phyloP scores from a whole-genome alignment of 2,888 invertebrate species.

The Protodeltote pygarga region DNA sequence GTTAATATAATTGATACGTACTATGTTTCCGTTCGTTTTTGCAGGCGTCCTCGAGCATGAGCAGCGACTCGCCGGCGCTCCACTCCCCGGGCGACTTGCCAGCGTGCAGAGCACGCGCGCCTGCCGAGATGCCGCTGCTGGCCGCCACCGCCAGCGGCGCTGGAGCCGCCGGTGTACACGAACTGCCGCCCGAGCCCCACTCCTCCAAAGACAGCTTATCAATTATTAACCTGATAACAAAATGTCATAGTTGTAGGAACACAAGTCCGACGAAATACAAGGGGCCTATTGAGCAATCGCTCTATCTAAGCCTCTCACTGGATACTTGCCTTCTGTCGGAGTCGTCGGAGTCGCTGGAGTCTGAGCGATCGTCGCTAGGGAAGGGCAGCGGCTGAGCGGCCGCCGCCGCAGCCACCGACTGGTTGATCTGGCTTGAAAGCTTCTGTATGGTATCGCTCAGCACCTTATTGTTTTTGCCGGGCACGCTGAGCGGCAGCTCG shows the following conservation, averaged over 20 bases:
- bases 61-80: constrained; percentile 82
- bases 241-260: too few relatives aligned
- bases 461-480: constrained; percentile 87
- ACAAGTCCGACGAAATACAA: too few relatives aligned
- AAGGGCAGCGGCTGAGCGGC: constrained; percentile 70
- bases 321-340: constrained; percentile 75
- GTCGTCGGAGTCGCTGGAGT: constrained; percentile 82
- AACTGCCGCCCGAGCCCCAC: constrained; percentile 64
- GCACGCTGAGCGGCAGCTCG: constrained; percentile 70
- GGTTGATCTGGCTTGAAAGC: constrained; percentile 84
- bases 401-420: constrained; percentile 70
- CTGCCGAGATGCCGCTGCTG: constrained; percentile 25
- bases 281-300: too few relatives aligned
- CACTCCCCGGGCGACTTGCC: constrained; percentile 83
- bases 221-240: constrained; percentile 74
- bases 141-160: constrained; percentile 18
- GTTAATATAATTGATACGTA: constrained; percentile 47
- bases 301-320: too few relatives aligned
- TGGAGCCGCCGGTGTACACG: constrained; percentile 13
- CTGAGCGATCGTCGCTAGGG: constrained; percentile 74
- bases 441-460: constrained; percentile 89
- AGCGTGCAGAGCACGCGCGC: constrained; percentile 67
- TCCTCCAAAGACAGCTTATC: constrained; percentile 78
- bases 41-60: constrained; percentile 83
- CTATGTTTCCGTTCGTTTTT: constrained; percentile 82